phyloP scores from a whole-genome alignment of 2,797 vertebrate species.

The Fundulus diaphanus region DNA sequence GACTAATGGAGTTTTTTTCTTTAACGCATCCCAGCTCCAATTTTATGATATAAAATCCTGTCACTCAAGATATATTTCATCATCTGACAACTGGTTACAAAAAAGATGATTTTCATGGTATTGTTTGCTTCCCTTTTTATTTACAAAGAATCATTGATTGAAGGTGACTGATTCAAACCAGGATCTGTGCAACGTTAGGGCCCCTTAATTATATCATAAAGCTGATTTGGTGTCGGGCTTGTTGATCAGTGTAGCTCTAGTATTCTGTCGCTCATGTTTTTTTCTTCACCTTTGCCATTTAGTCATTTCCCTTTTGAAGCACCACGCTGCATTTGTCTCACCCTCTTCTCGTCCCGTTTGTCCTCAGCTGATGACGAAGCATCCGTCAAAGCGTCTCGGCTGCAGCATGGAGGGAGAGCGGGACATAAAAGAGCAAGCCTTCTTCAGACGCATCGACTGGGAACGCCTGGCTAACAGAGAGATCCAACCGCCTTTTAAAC shows the following conservation, averaged over 20 bases:
- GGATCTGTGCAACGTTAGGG: neutral
- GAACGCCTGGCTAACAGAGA: slow-evolving; percentile 92
- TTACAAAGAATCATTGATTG: slow-evolving; percentile 35
- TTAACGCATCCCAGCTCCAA: slow-evolving; percentile 27
- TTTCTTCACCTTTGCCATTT: slow-evolving; percentile 7
- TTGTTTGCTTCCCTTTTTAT: slow-evolving; percentile 47
- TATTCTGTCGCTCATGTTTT: neutral
- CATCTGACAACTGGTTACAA: slow-evolving; percentile 13
- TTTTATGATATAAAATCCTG: slow-evolving; percentile 12
- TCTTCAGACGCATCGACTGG: slow-evolving; percentile 99
- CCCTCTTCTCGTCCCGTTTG: slow-evolving; percentile 27
- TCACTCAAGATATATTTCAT: slow-evolving; percentile 34
- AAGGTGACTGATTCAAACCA: slow-evolving; percentile 26
- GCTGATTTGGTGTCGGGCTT: neutral
- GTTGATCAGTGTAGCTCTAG: neutral
- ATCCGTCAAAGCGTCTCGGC: slow-evolving; percentile 95
- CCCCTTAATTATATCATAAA: slow-evolving; percentile 6
- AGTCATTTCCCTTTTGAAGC: slow-evolving; percentile 3
- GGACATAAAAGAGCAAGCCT: slow-evolving; percentile 94
- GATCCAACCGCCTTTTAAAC: slow-evolving; percentile 97
- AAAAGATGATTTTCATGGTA: slow-evolving; percentile 27
- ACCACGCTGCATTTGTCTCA: slow-evolving; percentile 5
- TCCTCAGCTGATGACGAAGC: slow-evolving; percentile 96
- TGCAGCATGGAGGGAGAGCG: slow-evolving; percentile 92
- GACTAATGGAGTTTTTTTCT: slow-evolving; percentile 43